Base-by-base conservation (phyloP, 2,888 invertebrate species). In the Cabera pusaria region DNA sequence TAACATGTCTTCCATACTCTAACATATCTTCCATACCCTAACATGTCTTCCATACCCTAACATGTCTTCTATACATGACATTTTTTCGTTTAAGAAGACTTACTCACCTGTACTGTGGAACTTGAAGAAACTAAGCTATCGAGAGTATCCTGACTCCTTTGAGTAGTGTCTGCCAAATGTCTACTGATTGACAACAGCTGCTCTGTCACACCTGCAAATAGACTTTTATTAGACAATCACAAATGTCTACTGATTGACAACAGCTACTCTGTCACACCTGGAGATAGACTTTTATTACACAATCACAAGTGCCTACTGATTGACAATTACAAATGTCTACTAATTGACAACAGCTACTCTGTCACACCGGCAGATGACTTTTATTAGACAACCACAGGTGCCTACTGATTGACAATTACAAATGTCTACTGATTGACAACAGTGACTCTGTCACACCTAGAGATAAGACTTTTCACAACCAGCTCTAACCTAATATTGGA, bases 321-420 rank as follows among this genome's bases (percentile, higher is more conserved):
- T 18, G 95, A n/a, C n/a, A n/a, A n/a, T n/a, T n/a, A n/a, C n/a
- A n/a, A n/a, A n/a, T n/a, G n/a, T n/a, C n/a, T n/a, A n/a, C n/a
- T n/a, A n/a, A n/a, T n/a, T n/a, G n/a, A 93, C 33, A 26, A 14
- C 33, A 23, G 3, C 8, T 23, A 14, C 14, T 2, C 14, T 14
- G 2, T 14, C 4, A 14, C 14, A 14, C 14, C 14, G 82, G 72
- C 60, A 57, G 77, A 42, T 19, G 35, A 20, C 94, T 92, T 61
- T 96, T 93, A 6, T 96, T 95, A 1, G 97, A 97, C 56, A 96
- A 95, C 0, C 97, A 95, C 54, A 98, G 86, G 67, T 95, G 95
- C 49, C 96, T 91, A n/a, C n/a, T n/a, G n/a, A n/a, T n/a, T n/a
- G n/a, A n/a, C n/a, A n/a, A n/a, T n/a, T n/a, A n/a, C 54, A 98